A percentile compares a stretch with the other conserved stretches of the same genome.
Conservation (phyloP, 2,888 invertebrate genomes). For the Drosophila paranaensis region DNA sequence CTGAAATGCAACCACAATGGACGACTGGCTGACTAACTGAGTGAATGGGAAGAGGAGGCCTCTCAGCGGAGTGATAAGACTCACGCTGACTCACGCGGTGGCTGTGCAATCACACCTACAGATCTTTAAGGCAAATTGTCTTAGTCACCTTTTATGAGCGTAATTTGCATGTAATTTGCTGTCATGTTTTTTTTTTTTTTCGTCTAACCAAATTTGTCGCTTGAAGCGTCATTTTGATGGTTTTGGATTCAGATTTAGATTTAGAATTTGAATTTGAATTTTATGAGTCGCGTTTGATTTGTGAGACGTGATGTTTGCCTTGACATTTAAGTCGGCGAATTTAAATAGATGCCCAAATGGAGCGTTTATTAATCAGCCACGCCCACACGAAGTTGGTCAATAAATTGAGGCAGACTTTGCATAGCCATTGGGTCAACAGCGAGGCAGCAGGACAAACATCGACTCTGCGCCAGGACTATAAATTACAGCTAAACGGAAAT, state of each 20-base stretch:
- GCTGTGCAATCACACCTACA: not conserved
- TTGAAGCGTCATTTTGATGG: constrained; percentile 49
- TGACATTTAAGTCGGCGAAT: constrained; percentile 37
- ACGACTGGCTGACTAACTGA: not conserved
- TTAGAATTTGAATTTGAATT: constrained; percentile 4
- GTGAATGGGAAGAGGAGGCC: not conserved
- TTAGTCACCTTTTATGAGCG: constrained; percentile 39
- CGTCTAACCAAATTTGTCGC: constrained; percentile 51
- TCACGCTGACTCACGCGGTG: constrained; percentile 27
- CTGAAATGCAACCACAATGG: constrained; percentile 11
- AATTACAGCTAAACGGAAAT: constrained; percentile 77
- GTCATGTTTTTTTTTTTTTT: constrained; percentile 10
- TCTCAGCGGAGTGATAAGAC: constrained; percentile 11
- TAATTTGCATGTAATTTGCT: constrained; percentile 51
- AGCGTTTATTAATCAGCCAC: constrained; percentile 53
- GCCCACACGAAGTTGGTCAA: constrained; percentile 51
- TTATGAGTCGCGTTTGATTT: constrained; percentile 42
- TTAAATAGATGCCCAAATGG: constrained; percentile 28
- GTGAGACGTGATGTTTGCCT: constrained; percentile 48
- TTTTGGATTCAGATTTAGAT: constrained; percentile 11
- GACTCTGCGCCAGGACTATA: constrained; percentile 49
- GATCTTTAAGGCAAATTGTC: constrained; percentile 8
- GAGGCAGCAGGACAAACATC: constrained; percentile 26
- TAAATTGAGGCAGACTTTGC: constrained; percentile 74
- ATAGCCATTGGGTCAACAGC: constrained; percentile 75